A percentile compares a stretch with the other conserved stretches of the same genome.
These are phyloP conservation scores for Thunnus albacares DNA, from an alignment of 2,797 vertebrate genomes.

Conservation along the genomic window DNA sequence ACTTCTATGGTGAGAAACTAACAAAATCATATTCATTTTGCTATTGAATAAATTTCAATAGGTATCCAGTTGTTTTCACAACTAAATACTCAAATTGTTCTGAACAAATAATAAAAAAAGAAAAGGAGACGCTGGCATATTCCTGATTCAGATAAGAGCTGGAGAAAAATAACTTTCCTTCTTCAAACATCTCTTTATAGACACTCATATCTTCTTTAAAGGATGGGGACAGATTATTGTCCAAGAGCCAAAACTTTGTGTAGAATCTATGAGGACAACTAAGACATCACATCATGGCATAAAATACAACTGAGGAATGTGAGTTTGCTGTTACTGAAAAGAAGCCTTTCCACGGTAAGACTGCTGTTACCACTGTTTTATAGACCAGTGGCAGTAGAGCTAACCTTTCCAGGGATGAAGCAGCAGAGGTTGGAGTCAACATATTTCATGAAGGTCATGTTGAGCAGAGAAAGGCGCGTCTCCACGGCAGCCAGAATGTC, in stretches of 20 bases:
- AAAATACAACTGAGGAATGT: background rate
- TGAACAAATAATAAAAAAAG: too few relatives aligned
- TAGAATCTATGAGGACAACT: background rate
- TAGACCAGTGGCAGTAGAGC: background rate
- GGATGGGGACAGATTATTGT: background rate
- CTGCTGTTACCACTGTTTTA: background rate
- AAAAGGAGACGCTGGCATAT: too few relatives aligned
- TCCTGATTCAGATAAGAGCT: too few relatives aligned
- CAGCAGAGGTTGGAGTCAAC: conserved; percentile 99
- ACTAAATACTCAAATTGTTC: too few relatives aligned
- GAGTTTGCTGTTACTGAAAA: background rate
- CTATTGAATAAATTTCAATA: background rate
- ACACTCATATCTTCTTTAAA: background rate
- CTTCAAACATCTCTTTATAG: background rate
- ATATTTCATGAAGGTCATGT: conserved; percentile 99
- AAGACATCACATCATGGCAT: background rate
- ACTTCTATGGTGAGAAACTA: background rate
- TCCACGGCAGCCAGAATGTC: conserved; percentile 98
- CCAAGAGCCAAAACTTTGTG: background rate
- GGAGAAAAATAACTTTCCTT: background rate
- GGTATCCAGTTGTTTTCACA: too few relatives aligned
- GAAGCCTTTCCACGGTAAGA: background rate
- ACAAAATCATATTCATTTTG: background rate
- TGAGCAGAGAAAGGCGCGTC: conserved; percentile 95
- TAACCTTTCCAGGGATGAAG: conserved; percentile 99